Percentiles rank a stretch among this genome's conserved stretches.
Evolutionary conservation across 30 jellyfish, hydroid and myxozoan genomes (phyloP).

Genomic region (Catostylus mosaicus): DNA sequence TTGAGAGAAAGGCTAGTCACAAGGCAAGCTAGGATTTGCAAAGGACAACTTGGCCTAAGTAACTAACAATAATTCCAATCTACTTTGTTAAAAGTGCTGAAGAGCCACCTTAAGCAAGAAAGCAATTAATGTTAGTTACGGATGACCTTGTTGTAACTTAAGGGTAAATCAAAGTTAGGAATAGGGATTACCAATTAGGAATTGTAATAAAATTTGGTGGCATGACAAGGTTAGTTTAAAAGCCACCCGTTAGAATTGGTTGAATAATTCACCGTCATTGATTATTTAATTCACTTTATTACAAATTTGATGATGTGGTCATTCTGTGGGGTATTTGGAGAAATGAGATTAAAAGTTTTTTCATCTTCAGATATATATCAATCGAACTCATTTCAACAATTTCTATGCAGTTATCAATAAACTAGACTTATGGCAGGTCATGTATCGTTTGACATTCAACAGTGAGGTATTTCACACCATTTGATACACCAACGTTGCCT

Average conservation of each 20-base stretch:
- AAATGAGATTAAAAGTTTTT: conserved; percentile 26
- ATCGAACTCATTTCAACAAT: not conserved
- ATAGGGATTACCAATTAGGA: too few species aligned
- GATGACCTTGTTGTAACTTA: too few species aligned
- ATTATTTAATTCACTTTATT: not conserved
- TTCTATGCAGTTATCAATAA: not conserved
- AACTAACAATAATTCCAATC: too few species aligned
- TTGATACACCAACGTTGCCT: too few species aligned
- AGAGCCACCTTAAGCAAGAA: too few species aligned
- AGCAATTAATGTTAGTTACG: too few species aligned
- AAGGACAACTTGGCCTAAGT: too few species aligned
- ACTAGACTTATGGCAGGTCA: not conserved
- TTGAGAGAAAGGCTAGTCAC: too few species aligned
- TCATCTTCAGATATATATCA: conserved; percentile 32
- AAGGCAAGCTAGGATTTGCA: too few species aligned
- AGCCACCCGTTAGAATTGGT: not conserved
- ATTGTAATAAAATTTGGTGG: too few species aligned
- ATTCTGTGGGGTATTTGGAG: conserved; percentile 29
- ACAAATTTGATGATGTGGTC: conserved; percentile 3
- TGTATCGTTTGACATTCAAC: not conserved
- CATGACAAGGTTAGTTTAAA: not conserved
- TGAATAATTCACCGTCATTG: not conserved
- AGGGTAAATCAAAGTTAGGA: too few species aligned
- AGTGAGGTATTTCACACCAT: not conserved
- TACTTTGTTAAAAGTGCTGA: too few species aligned